phyloP scores from a whole-genome alignment of 1,140 invertebrate species.

The Lepidurus apus region DNA sequence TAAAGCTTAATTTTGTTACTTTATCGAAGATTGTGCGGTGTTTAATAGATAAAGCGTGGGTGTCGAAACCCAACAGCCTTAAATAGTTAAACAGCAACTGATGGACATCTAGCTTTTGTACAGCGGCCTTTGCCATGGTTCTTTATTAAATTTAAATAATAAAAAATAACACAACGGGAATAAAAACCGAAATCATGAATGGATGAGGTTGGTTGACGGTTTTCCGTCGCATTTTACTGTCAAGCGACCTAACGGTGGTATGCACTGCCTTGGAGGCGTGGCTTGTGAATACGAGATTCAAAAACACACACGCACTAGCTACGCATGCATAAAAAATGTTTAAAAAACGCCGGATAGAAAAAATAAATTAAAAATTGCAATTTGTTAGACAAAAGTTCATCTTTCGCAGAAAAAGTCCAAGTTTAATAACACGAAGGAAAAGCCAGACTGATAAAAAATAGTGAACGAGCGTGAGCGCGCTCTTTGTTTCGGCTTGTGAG shows the following conservation, averaged over 20 bases:
- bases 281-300: no score
- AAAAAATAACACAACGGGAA: background rate
- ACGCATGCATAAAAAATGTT: no score
- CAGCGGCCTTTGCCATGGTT: background rate
- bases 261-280: background rate
- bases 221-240: background rate
- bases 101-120: background rate
- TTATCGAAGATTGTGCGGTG: slow-evolving; percentile 27
- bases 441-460: no score
- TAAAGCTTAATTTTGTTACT: background rate
- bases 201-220: background rate
- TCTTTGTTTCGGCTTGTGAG: no score
- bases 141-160: background rate
- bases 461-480: no score
- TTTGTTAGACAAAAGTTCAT: no score
- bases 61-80: slow-evolving; percentile 27
- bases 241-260: background rate
- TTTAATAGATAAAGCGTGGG: slow-evolving; percentile 24
- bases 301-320: no score
- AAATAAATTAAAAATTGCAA: no score
- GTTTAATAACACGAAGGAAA: no score
- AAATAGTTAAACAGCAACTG: slow-evolving; percentile 25
- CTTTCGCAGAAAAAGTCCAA: no score
- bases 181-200: background rate
- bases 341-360: no score